phyloP scores from a whole-genome alignment of 2,888 invertebrate species.

The Xestobium rufovillosum region DNA sequence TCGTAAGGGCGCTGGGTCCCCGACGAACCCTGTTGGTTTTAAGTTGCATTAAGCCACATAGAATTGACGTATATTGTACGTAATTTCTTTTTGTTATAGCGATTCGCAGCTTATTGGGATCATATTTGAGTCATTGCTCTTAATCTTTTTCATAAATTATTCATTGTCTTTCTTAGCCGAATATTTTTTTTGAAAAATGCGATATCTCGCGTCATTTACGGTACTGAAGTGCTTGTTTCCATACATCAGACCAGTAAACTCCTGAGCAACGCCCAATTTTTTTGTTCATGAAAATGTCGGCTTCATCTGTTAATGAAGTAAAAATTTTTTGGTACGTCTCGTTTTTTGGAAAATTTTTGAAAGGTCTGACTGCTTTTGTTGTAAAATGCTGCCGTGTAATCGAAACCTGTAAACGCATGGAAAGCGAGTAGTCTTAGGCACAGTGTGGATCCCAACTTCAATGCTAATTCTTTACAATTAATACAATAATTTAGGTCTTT shows the following conservation, averaged over 20 bases:
- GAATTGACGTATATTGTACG: too few species aligned
- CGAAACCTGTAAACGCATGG: constrained; percentile 1
- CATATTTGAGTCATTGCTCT: too few species aligned
- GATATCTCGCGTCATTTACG: constrained; percentile 3
- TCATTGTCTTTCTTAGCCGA: constrained; percentile 2
- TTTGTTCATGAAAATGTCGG: background rate
- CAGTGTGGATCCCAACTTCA: constrained; percentile 24
- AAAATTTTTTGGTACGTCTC: too few species aligned
- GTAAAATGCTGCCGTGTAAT: constrained; percentile 2
- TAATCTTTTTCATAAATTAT: background rate
- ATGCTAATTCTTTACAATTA: constrained; percentile 25
- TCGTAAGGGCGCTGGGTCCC: too few species aligned
- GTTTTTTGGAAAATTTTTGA: too few species aligned
- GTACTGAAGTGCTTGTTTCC: background rate
- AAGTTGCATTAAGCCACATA: too few species aligned
- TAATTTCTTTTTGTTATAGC: too few species aligned
- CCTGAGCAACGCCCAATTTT: background rate
- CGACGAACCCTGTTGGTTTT: too few species aligned
- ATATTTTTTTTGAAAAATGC: constrained; percentile 1
- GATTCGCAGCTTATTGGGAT: too few species aligned
- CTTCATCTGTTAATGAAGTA: too few species aligned
- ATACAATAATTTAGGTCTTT: constrained; percentile 21
- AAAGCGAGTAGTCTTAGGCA: constrained; percentile 12
- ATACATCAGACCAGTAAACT: background rate
- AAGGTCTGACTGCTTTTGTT: background rate